Evolutionary conservation across 1,140 invertebrate genomes (phyloP), one percentile per base, ranked within the genome.

Genomic region (Drosophila bocki): DNA sequence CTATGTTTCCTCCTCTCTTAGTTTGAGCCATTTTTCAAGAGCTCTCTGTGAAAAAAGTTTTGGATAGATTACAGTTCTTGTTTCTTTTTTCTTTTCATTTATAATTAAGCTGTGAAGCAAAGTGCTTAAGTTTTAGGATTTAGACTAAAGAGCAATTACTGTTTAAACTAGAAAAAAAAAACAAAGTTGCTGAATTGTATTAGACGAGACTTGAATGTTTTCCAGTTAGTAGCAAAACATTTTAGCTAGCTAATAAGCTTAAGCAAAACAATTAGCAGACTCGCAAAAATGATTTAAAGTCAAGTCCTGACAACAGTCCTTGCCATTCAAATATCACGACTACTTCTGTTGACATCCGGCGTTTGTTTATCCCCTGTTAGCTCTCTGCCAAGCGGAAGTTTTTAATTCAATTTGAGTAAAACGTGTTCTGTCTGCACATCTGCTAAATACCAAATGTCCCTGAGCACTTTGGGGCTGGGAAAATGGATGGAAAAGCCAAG

Each of bases 381-480:
- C 42, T 44, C 7, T 13, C 53, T 37, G 68, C 45, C 54, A 22
- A 37, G 44, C 68, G 70, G 45, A 74, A 74, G 70, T 74, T 72
- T 74, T 72, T 74, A 74, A 72, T 74, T 74, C 54, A 72, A 74
- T 74, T 72, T 51, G 17, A 37, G 53, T 60, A 37, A 35, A 74
- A 72, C 69, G 68, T 74, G 70, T 72, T 59, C 42, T 60, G 53
- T 74, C 44, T 37, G 19, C 56, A 45, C 54, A 72, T 60, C 45
- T 74, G 51, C 48, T 51, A 47, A 71, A 59, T 59, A 50, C 19
- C 6, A 56, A 72, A 42, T 71, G 61, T 69, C 59, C 62, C 48
- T 19, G 33, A 50, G 53, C 53, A 19, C 53, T 15, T 11, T 37
- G 48, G 33, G 12, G 17, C 11, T 9, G 13, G 53, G 35, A 39